phyloP scores from a whole-genome alignment of 2,797 vertebrate species.

The Huso huso region DNA sequence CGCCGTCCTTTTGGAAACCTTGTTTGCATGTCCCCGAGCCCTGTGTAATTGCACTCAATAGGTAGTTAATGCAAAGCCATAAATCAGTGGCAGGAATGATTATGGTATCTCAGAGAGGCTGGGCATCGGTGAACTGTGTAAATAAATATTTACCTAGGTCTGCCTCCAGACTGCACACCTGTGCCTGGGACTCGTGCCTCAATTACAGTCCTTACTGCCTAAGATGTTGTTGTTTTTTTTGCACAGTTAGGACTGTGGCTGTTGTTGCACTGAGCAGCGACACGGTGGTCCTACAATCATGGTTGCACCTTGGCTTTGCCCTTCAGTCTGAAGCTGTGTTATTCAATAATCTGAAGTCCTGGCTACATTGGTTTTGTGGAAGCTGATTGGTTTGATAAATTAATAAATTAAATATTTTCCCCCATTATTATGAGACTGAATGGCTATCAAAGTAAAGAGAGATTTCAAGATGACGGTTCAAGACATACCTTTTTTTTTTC shows the following conservation, averaged over 20 bases:
- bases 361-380: too few relatives aligned
- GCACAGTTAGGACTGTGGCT: conserved; percentile 26
- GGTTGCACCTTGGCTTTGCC: too few relatives aligned
- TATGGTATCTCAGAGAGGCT: conserved; percentile 33
- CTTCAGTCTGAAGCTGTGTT: too few relatives aligned
- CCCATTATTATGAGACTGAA: too few relatives aligned
- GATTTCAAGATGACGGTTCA: too few relatives aligned
- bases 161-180: conserved; percentile 32
- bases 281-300: too few relatives aligned
- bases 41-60: conserved; percentile 50
- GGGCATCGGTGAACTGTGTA: conserved; percentile 33
- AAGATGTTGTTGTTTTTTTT: conserved; percentile 33
- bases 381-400: too few relatives aligned
- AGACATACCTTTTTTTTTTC: background rate
- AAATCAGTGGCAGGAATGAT: conserved; percentile 47
- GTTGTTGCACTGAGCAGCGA: conserved; percentile 33
- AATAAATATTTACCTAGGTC: conserved; percentile 55
- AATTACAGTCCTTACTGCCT: conserved; percentile 35
- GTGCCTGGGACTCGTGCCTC: conserved; percentile 32
- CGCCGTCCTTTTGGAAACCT: conserved; percentile 35
- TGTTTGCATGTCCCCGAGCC: conserved; percentile 39
- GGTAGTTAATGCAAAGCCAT: conserved; percentile 50
- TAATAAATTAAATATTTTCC: too few relatives aligned
- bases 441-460: too few relatives aligned
- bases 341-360: too few relatives aligned